Base-by-base conservation (phyloP, 1,140 invertebrate genomes). In the Antheraea mylitta region DNA sequence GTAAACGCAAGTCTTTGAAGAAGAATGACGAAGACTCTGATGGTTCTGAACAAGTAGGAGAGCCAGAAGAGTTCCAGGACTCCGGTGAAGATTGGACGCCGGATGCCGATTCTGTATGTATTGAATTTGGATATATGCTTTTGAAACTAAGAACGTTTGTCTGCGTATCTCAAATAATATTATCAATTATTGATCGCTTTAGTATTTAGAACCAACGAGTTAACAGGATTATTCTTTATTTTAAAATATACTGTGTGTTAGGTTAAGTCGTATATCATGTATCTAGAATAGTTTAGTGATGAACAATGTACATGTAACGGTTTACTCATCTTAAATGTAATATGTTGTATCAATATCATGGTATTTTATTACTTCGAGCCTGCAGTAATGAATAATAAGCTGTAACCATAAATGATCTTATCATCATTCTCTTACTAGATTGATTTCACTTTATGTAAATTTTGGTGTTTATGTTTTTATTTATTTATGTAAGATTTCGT, bases 71-170 rank as follows among this genome's bases (percentile, higher is more conserved):
- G 77, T 93, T 93, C 74, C 90, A 92, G 81, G 92, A 93, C 76
- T 93, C 92, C 11, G 91, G 92, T 61, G 92, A 93, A 81, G 92
- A 93, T 82, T 93, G 92, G 92, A 92, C 92, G 80, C 91, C 92
- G 76, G 92, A 91, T 77, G 92, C 91, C 75, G 89, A 91, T 82
- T 75, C 86, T 78, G 91, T 92, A 90, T 81, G 70, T 75, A 53
- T 53, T 53, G 9, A 53, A 16, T 53, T 13, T 53, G 45, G 38
- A 42, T 42, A 42, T 53, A 53, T 6, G 7, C 45, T 53, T 53
- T 53, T 2, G 45, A 42, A 42, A 42, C 38, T 42, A 42, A 11
- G 11, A 53, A 53, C 6, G 45, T 53, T 53, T 53, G 13, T 53
- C 45, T 53, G 45, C 38, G 45, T n/a, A 11, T n/a, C 16, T 53